Conservation (phyloP, 2,113 vertebrate species). For the Asarcornis scutulata region DNA sequence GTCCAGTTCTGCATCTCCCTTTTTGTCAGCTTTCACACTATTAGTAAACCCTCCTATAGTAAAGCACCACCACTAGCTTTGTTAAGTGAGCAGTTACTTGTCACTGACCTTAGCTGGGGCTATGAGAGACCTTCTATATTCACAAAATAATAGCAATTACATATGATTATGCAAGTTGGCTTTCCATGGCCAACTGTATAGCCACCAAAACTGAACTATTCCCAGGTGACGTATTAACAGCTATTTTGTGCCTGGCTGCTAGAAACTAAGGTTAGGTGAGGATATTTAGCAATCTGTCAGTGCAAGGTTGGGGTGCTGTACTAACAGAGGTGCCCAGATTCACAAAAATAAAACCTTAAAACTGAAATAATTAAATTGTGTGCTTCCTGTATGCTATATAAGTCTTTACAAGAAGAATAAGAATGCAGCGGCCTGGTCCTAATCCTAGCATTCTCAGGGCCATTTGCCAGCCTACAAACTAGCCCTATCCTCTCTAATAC, state of each 20-base stretch:
- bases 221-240: not conserved
- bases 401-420: not conserved
- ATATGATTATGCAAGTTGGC: not conserved
- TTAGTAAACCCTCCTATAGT: not conserved
- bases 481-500: not conserved
- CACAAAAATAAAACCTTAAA: not conserved
- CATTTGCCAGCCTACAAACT: not conserved
- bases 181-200: not conserved
- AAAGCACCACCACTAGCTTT: not conserved
- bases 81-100: not conserved
- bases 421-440: not conserved
- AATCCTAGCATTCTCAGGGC: not conserved
- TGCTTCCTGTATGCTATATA: not conserved
- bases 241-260: not conserved
- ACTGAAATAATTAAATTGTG: not conserved
- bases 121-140: not conserved
- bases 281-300: fast-evolving
- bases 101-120: not conserved
- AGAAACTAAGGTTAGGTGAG: not conserved
- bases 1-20: not conserved
- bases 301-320: fast-evolving
- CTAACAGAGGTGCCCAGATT: not conserved
- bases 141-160: not conserved
- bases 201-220: not conserved
- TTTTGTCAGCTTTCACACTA: not conserved